Base-by-base conservation (phyloP, 2,113 vertebrate species). In the Anoplopoma fimbria region DNA sequence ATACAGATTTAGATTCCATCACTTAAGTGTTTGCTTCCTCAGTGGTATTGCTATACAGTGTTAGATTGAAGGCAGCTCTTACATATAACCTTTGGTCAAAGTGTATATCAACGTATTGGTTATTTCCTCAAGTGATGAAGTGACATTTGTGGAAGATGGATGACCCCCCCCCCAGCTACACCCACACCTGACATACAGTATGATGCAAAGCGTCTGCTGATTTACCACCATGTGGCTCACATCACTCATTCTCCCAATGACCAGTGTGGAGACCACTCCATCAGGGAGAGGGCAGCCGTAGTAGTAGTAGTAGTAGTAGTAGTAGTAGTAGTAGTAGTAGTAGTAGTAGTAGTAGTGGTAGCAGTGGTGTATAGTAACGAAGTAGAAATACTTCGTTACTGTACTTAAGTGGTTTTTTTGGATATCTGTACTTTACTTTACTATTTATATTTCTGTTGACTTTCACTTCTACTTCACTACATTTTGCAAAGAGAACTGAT, bases 91-190 rank as follows among this genome's bases (percentile, higher is more conserved):
- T 36, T 31, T 79, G 78, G 81, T 84, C 71, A 79, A 82, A 85
- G 27, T 88, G 85, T 89, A 87, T 89, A 89, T 90, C 87, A 89
- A 61, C 79, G 70, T 79, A 82, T 78, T 51, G 81, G 80, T 82
- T 71, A 87, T 91, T 87, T 90, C 84, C 76, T 75, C 15, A 2
- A 72, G 77, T 93, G 90, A 93, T 93, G 86, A 88, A 93, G 90
- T 40, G 81, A 68, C 49, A 83, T 79, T 42, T 81, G 72, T 67
- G 70, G 69, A 84, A 84, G 83, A 91, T 60, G 67, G 80, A 89
- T 89, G 82, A 31, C 58, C 25, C 53, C 36, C 36, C 36, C 36
- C 36, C 53, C 53, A 12, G 73, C 87, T 27, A 71, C 86, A 82
- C 79, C 81, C 78, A 71, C 78, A 64, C 55, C 62, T 87, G 87